A percentile compares a stretch with the other conserved stretches of the same genome.
Conservation (phyloP, 2,797 vertebrate genomes). For the Rhabdomys pumilio region DNA sequence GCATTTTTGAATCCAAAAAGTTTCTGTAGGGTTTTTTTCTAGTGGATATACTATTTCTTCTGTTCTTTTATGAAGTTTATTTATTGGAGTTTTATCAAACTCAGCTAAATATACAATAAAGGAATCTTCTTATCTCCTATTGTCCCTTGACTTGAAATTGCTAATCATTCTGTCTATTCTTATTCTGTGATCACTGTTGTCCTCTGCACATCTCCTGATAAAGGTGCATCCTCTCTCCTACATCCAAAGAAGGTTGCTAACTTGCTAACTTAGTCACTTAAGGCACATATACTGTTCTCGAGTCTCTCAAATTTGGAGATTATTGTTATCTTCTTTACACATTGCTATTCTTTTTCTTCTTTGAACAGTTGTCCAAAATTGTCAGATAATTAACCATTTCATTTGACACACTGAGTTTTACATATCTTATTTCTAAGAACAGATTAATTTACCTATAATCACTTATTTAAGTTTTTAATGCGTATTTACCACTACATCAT, state of each 20-base stretch:
- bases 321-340: too few species aligned
- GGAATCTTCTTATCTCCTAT: neutral
- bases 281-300: neutral
- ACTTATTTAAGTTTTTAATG: neutral
- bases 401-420: neutral
- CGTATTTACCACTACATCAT: neutral
- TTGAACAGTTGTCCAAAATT: too few species aligned
- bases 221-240: neutral
- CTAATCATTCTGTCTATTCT: neutral
- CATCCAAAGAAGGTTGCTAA: neutral
- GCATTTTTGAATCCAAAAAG: neutral
- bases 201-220: neutral
- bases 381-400: neutral
- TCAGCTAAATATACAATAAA: neutral
- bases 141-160: neutral
- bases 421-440: neutral
- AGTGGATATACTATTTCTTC: neutral
- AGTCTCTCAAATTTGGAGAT: neutral
- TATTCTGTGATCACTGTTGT: neutral
- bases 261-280: neutral
- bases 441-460: neutral
- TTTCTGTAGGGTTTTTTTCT: neutral
- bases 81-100: slow-evolving; percentile 1
- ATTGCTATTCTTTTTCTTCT: too few species aligned
- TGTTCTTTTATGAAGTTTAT: neutral